Evolutionary conservation across 92 coral and sea anemone genomes (phyloP).

Genomic region (Plumapathes pennacea): DNA sequence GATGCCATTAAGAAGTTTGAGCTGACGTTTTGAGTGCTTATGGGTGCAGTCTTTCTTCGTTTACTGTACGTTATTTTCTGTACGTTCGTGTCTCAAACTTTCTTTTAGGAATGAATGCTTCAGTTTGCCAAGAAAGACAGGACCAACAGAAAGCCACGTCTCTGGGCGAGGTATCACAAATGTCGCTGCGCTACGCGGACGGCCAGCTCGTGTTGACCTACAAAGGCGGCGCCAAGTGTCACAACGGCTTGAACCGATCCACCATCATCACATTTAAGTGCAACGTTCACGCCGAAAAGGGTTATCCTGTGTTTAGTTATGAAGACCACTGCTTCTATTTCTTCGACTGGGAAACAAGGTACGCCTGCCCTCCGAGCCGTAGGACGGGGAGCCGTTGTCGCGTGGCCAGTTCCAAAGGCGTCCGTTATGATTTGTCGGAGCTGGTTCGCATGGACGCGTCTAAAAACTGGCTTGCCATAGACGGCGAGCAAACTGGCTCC

Average conservation of each 20-base stretch:
- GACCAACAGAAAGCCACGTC: conserved; percentile 31
- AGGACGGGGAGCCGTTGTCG: conserved; percentile 84
- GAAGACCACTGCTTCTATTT: conserved; percentile 81
- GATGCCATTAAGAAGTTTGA: no score
- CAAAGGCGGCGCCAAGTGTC: conserved; percentile 60
- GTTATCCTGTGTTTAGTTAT: conserved; percentile 60
- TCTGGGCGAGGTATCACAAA: conserved; percentile 61
- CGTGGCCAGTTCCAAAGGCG: conserved; percentile 40
- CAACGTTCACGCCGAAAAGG: conserved; percentile 46
- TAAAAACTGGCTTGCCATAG: conserved; percentile 77
- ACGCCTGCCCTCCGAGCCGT: conserved; percentile 90
- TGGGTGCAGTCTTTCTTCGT: not conserved
- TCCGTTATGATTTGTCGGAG: conserved; percentile 77
- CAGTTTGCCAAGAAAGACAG: conserved; percentile 73
- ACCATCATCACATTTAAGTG: conserved; percentile 84
- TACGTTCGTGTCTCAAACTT: not conserved
- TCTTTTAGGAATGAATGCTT: conserved; percentile 43
- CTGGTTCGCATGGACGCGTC: conserved; percentile 56
- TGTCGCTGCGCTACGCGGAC: conserved; percentile 73
- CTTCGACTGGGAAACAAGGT: conserved; percentile 82
- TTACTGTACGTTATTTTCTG: not conserved
- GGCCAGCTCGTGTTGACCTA: conserved; percentile 74
- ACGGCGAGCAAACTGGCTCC: conserved; percentile 62
- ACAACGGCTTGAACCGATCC: conserved; percentile 58
- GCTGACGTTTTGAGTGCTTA: not conserved